Percentiles rank a stretch among this genome's conserved stretches.
These are phyloP conservation scores for Periphyllus acericola DNA, from an alignment of 2,888 invertebrate species.

Conservation along the genomic window DNA sequence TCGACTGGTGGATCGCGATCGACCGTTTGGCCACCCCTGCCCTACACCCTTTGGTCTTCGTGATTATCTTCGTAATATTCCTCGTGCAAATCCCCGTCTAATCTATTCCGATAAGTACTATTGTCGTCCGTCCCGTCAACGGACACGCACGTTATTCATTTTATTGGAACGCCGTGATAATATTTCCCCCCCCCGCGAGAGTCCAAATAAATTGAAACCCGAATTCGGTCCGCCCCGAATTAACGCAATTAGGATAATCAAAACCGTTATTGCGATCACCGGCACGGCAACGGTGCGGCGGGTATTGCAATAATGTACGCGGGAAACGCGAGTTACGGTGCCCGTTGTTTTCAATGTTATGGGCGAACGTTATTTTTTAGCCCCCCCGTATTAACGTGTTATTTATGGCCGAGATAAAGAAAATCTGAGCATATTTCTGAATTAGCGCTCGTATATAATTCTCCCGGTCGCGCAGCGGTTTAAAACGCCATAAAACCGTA, in stretches of 20 bases:
- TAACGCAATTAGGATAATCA: not conserved
- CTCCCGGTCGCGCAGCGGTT: not conserved
- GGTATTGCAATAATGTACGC: no score
- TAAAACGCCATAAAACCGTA: not conserved
- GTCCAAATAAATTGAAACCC: not conserved
- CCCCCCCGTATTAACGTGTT: not conserved
- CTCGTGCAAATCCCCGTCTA: not conserved
- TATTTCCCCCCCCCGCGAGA: not conserved
- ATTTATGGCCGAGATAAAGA: not conserved
- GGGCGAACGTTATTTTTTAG: not conserved
- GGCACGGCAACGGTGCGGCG: no score
- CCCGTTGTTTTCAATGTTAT: not conserved
- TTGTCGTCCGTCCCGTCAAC: not conserved
- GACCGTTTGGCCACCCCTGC: no score
- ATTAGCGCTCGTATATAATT: not conserved
- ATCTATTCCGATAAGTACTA: conserved; percentile 15
- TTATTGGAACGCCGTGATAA: not conserved
- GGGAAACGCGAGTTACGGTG: no score
- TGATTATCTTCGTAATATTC: not conserved
- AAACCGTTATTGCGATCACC: not conserved
- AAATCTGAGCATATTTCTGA: not conserved
- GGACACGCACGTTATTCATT: not conserved
- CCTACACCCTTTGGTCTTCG: not conserved
- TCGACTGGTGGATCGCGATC: no score
- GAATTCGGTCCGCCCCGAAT: not conserved